Evolutionary conservation across 2,113 vertebrate genomes (phyloP).

Genomic region (Pantherophis guttatus): DNA sequence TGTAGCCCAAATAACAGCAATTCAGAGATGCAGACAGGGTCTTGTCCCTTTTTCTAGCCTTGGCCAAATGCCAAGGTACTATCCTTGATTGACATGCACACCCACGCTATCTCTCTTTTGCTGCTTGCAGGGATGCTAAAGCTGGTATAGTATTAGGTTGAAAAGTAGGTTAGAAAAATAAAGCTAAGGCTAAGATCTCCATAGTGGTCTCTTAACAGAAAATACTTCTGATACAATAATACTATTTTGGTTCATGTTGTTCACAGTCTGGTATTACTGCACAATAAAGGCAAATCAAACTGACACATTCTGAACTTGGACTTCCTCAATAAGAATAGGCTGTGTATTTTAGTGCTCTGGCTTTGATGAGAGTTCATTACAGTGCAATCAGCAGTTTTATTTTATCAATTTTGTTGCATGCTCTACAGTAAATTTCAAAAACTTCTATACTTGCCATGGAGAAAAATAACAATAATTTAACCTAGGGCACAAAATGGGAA

Average conservation of each 20-base stretch:
- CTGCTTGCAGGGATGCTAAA: not conserved
- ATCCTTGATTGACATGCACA: not conserved
- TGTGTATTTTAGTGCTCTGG: not conserved
- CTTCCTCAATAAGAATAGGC: not conserved
- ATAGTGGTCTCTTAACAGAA: not conserved
- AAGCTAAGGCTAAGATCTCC: not conserved
- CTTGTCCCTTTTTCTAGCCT: not conserved
- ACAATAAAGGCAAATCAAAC: constrained; percentile 1
- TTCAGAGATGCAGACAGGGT: not conserved
- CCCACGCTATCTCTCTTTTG: not conserved
- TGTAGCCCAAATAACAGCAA: not conserved
- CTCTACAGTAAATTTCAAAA: not conserved
- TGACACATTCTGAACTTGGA: not conserved
- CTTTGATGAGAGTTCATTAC: not conserved
- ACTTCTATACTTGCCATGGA: not conserved
- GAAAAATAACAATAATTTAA: not conserved
- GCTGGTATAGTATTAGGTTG: not conserved
- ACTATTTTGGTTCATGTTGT: not conserved
- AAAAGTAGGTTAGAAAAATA: not conserved
- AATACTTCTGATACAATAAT: not conserved
- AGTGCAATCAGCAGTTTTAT: constrained; percentile 1
- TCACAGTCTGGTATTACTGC: not conserved
- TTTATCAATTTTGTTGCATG: not conserved
- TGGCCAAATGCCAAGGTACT: not conserved
- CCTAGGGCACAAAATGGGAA: not conserved